A percentile compares a stretch with the other conserved stretches of the same genome.
Conservation (phyloP, 2,113 vertebrate genomes). For the Psophia crepitans region DNA sequence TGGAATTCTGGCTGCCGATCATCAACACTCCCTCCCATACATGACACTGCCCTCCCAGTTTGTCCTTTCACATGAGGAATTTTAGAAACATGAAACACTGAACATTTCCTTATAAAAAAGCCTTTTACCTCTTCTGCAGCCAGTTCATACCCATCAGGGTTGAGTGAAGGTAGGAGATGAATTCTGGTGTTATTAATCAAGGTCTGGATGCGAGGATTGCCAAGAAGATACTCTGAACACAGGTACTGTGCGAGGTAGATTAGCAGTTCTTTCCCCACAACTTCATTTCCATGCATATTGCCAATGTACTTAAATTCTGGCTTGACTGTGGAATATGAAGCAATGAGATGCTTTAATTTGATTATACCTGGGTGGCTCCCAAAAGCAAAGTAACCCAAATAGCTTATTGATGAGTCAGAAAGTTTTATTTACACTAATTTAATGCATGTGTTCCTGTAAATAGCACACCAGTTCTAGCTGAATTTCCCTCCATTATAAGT, state of each 20-base stretch:
- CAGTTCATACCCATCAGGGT: constrained; percentile 94
- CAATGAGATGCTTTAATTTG: neutral
- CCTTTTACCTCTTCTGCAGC: constrained; percentile 91
- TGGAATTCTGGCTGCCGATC: neutral
- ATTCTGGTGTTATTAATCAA: constrained; percentile 92
- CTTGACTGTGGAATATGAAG: constrained; percentile 80
- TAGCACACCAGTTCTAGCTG: neutral
- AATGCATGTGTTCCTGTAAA: neutral
- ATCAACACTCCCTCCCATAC: neutral
- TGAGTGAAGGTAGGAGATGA: constrained; percentile 95
- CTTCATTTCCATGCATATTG: constrained; percentile 98
- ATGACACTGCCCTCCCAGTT: neutral
- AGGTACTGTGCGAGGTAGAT: constrained; percentile 91
- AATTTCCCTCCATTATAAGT: neutral
- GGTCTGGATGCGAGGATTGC: constrained; percentile 85
- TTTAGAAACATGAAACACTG: neutral
- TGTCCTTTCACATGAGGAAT: neutral
- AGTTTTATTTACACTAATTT: neutral
- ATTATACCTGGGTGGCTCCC: neutral
- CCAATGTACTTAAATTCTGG: constrained; percentile 93
- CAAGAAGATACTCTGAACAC: constrained; percentile 90
- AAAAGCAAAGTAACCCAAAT: neutral
- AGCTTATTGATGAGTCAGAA: neutral
- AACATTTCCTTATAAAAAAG: neutral
- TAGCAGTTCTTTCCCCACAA: constrained; percentile 89